phyloP scores from a whole-genome alignment of 53 echinoderm and acorn worm species.

The Patiria pectinifera region DNA sequence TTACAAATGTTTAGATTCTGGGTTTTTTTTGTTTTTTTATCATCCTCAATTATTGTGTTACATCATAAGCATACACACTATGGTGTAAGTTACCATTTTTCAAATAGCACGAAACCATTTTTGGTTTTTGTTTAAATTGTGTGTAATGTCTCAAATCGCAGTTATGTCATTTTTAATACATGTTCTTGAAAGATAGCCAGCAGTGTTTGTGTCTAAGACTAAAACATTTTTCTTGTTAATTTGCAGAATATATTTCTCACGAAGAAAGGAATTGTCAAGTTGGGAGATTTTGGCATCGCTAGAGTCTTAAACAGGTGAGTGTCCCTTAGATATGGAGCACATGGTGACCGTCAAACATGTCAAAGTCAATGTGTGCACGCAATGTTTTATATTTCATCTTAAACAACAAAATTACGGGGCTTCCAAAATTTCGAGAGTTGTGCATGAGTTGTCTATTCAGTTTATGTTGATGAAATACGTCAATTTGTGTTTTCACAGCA shows the following conservation, averaged over 20 bases:
- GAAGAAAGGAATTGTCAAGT: conserved; percentile 85
- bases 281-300: conserved; percentile 98
- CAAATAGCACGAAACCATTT: background rate
- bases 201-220: background rate
- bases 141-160: background rate
- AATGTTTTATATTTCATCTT: background rate
- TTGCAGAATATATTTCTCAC: conserved; percentile 96
- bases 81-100: too few species aligned
- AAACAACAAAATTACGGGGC: too few species aligned
- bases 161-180: background rate
- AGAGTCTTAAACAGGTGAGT: conserved; percentile 96
- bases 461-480: background rate
- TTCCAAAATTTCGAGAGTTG: too few species aligned
- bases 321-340: background rate
- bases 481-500: conserved; percentile 58
- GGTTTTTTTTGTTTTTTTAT: too few species aligned
- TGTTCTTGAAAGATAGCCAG: background rate
- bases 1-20: background rate
- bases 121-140: background rate
- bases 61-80: too few species aligned
- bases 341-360: background rate
- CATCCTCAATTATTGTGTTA: too few species aligned
- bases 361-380: background rate
- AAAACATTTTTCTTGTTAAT: conserved; percentile 25
- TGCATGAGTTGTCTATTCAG: background rate